A percentile compares a stretch with the other conserved stretches of the same genome.
phyloP scores from a whole-genome alignment of 2,888 invertebrate species.

The Conchocele bisecta region DNA sequence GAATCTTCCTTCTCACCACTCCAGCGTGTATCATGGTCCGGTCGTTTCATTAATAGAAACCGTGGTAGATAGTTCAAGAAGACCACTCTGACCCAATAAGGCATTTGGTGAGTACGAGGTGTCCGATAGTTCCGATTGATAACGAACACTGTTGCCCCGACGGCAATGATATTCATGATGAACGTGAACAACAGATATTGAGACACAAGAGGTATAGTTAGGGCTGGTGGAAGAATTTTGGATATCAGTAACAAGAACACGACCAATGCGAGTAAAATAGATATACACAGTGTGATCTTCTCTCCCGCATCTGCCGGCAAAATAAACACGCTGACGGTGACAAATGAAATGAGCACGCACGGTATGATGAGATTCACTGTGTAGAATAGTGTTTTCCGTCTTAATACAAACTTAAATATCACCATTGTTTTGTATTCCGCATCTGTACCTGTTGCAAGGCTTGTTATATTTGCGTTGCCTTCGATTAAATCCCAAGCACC shows the following conservation, averaged over 20 bases:
- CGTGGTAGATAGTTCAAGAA: constrained; percentile 97
- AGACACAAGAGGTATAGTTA: constrained; percentile 98
- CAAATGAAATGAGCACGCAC: constrained; percentile 98
- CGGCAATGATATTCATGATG: constrained; percentile 99
- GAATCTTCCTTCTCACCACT: constrained; percentile 78
- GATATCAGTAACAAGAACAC: constrained; percentile 99
- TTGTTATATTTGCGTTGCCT: constrained; percentile 66
- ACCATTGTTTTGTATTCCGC: constrained; percentile 84
- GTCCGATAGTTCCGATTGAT: constrained; percentile 99
- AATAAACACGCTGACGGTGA: constrained; percentile 98
- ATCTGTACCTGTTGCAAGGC: constrained; percentile 41
- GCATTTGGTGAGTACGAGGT: constrained; percentile 98
- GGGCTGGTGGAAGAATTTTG: constrained; percentile 98
- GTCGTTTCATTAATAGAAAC: constrained; percentile 96
- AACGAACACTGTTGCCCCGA: constrained; percentile 98
- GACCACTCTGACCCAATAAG: constrained; percentile 96
- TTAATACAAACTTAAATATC: constrained; percentile 96
- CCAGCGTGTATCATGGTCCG: constrained; percentile 85
- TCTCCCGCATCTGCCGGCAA: constrained; percentile 99
- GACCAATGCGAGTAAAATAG: constrained; percentile 98
- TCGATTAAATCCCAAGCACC: constrained; percentile 80
- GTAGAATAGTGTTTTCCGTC: constrained; percentile 98
- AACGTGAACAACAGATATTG: constrained; percentile 99
- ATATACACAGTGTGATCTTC: constrained; percentile 92
- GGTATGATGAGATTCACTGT: constrained; percentile 99